Evolutionary conservation across 2,888 invertebrate genomes (phyloP), one percentile per base, ranked within the genome.

Genomic region (Euplagia quadripunctaria): DNA sequence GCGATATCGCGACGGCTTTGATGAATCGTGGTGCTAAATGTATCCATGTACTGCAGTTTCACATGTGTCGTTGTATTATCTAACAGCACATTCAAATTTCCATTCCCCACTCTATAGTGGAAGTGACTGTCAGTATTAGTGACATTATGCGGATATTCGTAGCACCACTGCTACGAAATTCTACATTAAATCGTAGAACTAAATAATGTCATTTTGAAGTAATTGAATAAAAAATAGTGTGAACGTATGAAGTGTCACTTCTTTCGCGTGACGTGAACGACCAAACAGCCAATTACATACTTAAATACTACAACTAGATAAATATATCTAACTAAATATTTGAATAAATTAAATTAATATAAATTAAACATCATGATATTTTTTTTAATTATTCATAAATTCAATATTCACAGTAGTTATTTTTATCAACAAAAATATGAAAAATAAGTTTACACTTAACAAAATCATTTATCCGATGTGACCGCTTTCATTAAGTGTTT

Each of bases 1-100:
- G 89, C 86, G 90, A 91, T 93, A 93, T 91, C 88, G 89, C 88
- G 88, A 83, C 84, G 82, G 82, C 83, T 89, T 88, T 93, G 92
- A 93, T 92, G 89, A 90, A 92, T 92, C 89, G 88, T 87, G 81
- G 83, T 83, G 81, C 83, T 83, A 85, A 89, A 90, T 89, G 86
- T 89, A 87, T 85, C 85, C 83, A 73, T 51, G 52, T 82, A 84
- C 86, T 85, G 68, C 70, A 80, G 74, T 78, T 79, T 75, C 74
- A 66, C 66, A 64, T 76, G 71, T 74, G 68, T 68, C 70, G 67
- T 51, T 58, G 72, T 70, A 66, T 73, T 74, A 74, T 76, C 69
- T 74, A 75, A 76, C 74, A 71, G 64, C 51, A 61, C 68, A 42
- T 73, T 64, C 42, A 20, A 64, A 72, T 76, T 76, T 64, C 72